Evolutionary conservation across 2,113 vertebrate species (phyloP).

Genomic region (Platichthys stellatus): DNA sequence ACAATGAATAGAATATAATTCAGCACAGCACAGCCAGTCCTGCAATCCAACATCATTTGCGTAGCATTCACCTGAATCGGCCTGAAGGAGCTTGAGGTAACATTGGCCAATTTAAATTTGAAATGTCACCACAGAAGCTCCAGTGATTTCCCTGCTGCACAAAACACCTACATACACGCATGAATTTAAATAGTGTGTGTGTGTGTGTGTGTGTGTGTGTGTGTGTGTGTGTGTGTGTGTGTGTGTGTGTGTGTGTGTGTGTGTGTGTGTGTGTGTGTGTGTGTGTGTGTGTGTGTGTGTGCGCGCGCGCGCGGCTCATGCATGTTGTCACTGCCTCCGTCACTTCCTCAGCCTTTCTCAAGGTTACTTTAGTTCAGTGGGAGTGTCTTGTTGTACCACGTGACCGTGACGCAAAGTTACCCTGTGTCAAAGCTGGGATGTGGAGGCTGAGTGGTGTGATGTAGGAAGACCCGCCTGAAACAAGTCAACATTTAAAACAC

Average conservation of each 20-base stretch:
- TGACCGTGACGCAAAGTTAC: conserved; percentile 67
- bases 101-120: background rate
- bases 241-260: background rate
- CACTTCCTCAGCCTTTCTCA: conserved; percentile 58
- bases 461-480: background rate
- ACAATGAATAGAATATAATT: background rate
- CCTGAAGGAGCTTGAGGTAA: background rate
- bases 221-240: background rate
- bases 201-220: background rate
- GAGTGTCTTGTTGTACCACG: conserved; percentile 62
- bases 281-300: no score
- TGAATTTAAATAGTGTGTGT: no score
- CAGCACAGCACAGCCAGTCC: background rate
- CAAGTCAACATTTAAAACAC: background rate
- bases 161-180: background rate
- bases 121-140: background rate
- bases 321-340: background rate
- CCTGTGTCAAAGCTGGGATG: conserved; percentile 52
- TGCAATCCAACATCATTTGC: no score
- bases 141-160: background rate
- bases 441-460: conserved; percentile 35
- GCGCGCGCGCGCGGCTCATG: background rate
- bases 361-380: conserved; percentile 79
- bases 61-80: background rate
- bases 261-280: no score